Evolutionary conservation across 2,113 vertebrate species (phyloP), one percentile per base, ranked within the genome.

Genomic region (Ceyx cyanopectus): DNA sequence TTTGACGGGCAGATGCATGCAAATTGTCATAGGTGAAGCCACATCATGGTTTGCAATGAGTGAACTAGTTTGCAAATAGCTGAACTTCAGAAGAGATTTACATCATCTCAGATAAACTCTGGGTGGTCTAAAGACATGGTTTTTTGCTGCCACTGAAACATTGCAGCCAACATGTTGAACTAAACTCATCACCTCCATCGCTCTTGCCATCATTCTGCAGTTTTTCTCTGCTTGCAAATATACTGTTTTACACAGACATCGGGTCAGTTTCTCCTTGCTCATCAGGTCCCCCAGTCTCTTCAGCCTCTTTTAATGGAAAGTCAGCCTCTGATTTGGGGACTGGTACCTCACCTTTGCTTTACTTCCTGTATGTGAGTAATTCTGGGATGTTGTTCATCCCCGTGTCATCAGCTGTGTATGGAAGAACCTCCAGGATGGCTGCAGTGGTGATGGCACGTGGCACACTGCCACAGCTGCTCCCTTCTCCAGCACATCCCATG

Each of bases 401-500:
- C 6, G 5, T 17, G 34, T 68, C 5, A 1, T 12, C 32, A 50
- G 54, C 40, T 0, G 0, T 3, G 13, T 3, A 32, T 14, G 46
- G 74, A 79, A 63, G 60, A 0, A 2, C 6, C 45, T 32, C 48
- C 56, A 34, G 81, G 69, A 67, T 46, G 54, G 70, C 48, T 7
- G 19, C 53, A n/a, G 70, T 2, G 3, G 58, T 3, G 41, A 30
- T 6, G 37, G 65, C 50, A 7, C 9, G 0, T 6, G 37, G 60
- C 50, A 7, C 12, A 0, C 32, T 22, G 48, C 4, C 80, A 2
- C 67, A 13, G 83, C 79, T 43, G 46, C 72, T 76, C 32, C 68
- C 34, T 81, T 57, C 24, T 61, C 29, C 4, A 0, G n/a, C 24
- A 40, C 0, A 0, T 74, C 65, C 75, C 53, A 2, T 5, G 32